phyloP scores from a whole-genome alignment of 2,888 invertebrate genomes.

The Eulithis prunata region DNA sequence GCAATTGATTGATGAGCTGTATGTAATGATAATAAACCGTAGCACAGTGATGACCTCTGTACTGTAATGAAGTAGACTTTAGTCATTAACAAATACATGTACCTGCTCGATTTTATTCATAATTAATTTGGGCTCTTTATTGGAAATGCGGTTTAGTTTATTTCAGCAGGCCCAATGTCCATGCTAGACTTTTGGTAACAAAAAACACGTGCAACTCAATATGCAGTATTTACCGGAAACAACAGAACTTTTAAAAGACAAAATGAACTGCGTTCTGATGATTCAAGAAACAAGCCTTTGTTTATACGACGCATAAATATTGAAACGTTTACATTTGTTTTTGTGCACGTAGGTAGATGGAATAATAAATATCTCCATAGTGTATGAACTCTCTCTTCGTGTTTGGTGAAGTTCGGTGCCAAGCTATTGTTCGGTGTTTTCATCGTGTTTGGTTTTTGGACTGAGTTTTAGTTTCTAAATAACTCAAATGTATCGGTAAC shows the following conservation, averaged over 20 bases:
- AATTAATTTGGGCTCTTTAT: too few relatives aligned
- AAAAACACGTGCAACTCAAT: neutral
- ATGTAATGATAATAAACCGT: constrained; percentile 1
- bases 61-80: neutral
- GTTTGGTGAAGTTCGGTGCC: constrained; percentile 47
- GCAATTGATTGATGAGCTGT: neutral
- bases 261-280: constrained; percentile 14
- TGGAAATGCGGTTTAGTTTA: neutral
- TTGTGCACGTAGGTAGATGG: constrained; percentile 22
- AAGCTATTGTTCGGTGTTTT: constrained; percentile 63
- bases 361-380: constrained; percentile 24
- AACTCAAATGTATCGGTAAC: neutral
- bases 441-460: constrained; percentile 44
- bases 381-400: constrained; percentile 63
- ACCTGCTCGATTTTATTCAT: neutral
- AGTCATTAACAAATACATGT: constrained; percentile 1
- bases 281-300: constrained; percentile 34
- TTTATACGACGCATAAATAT: constrained; percentile 28
- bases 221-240: constrained; percentile 14
- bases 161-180: neutral
- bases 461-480: neutral
- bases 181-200: neutral
- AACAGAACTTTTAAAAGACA: constrained; percentile 18
- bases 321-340: constrained; percentile 24
- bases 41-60: constrained; percentile 2